phyloP scores from a whole-genome alignment of 2,888 invertebrate species.

The Tetramorium bicarinatum region DNA sequence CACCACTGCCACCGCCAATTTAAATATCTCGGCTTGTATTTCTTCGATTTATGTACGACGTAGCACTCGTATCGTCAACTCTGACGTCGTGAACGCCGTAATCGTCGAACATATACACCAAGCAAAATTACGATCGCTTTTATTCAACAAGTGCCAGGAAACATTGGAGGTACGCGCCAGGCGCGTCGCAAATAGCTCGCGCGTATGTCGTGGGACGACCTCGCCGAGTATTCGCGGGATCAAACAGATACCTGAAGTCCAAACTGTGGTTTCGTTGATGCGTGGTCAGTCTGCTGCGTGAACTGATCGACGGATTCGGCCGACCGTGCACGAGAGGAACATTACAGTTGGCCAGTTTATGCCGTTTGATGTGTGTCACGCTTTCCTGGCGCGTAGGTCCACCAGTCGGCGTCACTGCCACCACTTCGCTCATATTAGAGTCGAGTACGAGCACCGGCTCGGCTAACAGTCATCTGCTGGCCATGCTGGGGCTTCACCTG shows the following conservation, averaged over 20 bases:
- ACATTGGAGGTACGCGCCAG: constrained; percentile 9
- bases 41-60: constrained; percentile 1
- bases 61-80: neutral
- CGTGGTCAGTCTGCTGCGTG: constrained; percentile 88
- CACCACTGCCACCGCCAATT: neutral
- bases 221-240: constrained; percentile 11
- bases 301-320: constrained; percentile 86
- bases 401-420: constrained; percentile 84
- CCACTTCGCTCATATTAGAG: constrained; percentile 86
- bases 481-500: constrained; percentile 82
- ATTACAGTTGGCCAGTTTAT: constrained; percentile 85
- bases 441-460: constrained; percentile 82
- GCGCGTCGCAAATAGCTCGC: constrained; percentile 44
- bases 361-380: constrained; percentile 85
- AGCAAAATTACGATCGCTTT: constrained; percentile 33
- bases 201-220: constrained; percentile 15
- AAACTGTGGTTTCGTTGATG: constrained; percentile 96
- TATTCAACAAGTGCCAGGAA: constrained; percentile 56
- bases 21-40: constrained; percentile 23
- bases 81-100: neutral
- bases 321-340: constrained; percentile 89
- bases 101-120: neutral
- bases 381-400: constrained; percentile 84
- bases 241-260: constrained; percentile 91
- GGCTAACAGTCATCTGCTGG: constrained; percentile 86